A percentile compares a stretch with the other conserved stretches of the same genome.
These are phyloP conservation scores for Eupithecia pulchellata DNA, from an alignment of 2,888 invertebrate species.

Conservation along the genomic window DNA sequence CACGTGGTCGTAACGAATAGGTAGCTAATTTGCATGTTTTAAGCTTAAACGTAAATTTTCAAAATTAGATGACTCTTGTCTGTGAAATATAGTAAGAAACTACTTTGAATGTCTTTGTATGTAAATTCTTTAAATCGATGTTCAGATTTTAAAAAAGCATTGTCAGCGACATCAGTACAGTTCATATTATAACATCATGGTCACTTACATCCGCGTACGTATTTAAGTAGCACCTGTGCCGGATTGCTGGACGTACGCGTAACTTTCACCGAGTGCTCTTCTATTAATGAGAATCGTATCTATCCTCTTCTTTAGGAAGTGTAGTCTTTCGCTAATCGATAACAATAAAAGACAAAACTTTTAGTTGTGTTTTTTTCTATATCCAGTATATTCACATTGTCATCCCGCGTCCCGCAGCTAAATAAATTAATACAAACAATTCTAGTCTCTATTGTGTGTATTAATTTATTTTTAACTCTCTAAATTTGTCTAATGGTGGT, in stretches of 20 bases:
- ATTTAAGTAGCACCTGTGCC: constrained; percentile 43
- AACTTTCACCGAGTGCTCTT: constrained; percentile 46
- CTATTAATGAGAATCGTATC: constrained; percentile 38
- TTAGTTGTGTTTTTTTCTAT: not conserved
- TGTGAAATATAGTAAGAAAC: not conserved
- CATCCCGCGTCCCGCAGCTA: too few relatives aligned
- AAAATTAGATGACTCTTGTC: too few relatives aligned
- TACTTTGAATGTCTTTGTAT: not conserved
- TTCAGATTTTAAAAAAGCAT: too few relatives aligned
- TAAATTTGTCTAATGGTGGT: not conserved
- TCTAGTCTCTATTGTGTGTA: too few relatives aligned
- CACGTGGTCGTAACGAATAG: constrained; percentile 24
- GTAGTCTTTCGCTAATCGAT: not conserved
- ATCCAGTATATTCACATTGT: not conserved
- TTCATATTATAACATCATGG: constrained; percentile 16
- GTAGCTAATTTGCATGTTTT: constrained; percentile 25
- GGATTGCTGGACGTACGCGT: constrained; percentile 41
- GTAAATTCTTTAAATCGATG: too few relatives aligned
- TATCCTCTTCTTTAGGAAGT: constrained; percentile 27
- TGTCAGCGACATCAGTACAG: not conserved
- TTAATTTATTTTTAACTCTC: not conserved
- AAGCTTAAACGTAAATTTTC: not conserved
- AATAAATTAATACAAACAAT: too few relatives aligned
- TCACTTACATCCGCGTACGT: constrained; percentile 41
- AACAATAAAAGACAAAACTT: not conserved